Evolutionary conservation across 1,140 invertebrate genomes (phyloP).

Genomic region (Diplogasteroides magnus): DNA sequence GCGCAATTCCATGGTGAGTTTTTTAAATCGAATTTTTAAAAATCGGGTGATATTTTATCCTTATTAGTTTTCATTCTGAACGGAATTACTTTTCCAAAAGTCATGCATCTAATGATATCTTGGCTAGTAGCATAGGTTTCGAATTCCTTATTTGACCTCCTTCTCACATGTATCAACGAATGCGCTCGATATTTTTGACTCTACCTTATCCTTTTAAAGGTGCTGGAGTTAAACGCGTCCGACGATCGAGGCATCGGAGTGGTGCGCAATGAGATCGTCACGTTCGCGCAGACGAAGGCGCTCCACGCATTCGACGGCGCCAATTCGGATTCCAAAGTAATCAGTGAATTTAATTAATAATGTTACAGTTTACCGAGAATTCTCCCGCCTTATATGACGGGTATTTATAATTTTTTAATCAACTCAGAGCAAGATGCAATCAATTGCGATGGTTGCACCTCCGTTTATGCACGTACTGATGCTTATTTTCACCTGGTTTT

Average conservation of each 20-base stretch:
- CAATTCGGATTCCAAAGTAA: neutral
- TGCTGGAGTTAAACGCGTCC: conserved; percentile 91
- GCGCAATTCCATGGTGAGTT: conserved; percentile 10
- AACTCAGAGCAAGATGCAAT: too few relatives aligned
- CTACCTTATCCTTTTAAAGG: conserved; percentile 61
- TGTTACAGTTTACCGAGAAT: too few relatives aligned
- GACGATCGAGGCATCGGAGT: conserved; percentile 97
- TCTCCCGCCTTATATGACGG: conserved; percentile 1
- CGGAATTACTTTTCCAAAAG: too few relatives aligned
- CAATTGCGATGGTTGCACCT: too few relatives aligned
- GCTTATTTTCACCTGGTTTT: too few relatives aligned
- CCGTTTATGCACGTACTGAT: too few relatives aligned
- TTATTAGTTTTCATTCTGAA: too few relatives aligned
- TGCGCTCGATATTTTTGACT: neutral
- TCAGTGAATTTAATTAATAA: neutral
- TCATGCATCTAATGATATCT: too few relatives aligned
- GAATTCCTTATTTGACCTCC: too few relatives aligned
- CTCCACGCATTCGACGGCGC: conserved; percentile 71
- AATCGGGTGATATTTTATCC: neutral
- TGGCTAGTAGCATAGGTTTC: too few relatives aligned
- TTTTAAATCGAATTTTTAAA: neutral
- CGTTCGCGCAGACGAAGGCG: conserved; percentile 92
- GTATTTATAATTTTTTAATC: too few relatives aligned
- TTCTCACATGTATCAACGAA: too few relatives aligned
- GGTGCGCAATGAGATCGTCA: conserved; percentile 83